phyloP scores from a whole-genome alignment of 2,113 vertebrate genomes.

The Apaloderma vittatum region DNA sequence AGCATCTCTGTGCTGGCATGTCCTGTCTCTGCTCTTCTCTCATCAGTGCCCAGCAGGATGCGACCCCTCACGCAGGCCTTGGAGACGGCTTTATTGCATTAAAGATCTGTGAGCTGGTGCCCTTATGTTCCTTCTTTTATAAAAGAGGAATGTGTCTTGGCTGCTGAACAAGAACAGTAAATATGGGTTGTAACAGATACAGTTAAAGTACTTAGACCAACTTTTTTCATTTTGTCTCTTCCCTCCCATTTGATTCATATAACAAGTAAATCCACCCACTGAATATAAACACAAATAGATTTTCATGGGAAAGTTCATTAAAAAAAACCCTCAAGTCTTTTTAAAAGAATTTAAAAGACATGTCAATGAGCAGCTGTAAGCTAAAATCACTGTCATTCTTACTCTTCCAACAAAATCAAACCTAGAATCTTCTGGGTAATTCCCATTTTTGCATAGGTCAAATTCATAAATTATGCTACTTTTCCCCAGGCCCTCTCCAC shows the following conservation, averaged over 20 bases:
- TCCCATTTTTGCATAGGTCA: slow-evolving; percentile 23
- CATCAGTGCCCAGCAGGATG: neutral
- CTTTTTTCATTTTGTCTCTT: slow-evolving; percentile 7
- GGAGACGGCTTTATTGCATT: neutral
- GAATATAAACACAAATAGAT: slow-evolving; percentile 51
- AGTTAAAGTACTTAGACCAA: slow-evolving; percentile 32
- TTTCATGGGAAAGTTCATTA: slow-evolving; percentile 53
- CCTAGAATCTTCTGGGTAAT: slow-evolving; percentile 1
- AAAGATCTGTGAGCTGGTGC: slow-evolving; percentile 23
- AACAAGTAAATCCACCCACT: slow-evolving; percentile 43
- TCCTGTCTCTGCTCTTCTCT: neutral
- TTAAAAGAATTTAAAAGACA: neutral
- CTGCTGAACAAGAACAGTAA: slow-evolving; percentile 40
- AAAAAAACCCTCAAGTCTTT: neutral
- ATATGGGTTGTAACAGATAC: slow-evolving; percentile 46
- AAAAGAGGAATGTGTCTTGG: slow-evolving; percentile 47
- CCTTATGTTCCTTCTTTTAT: slow-evolving; percentile 15
- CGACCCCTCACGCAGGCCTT: neutral
- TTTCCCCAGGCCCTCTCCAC: neutral
- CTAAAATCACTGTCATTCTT: neutral
- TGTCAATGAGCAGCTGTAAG: slow-evolving; percentile 9
- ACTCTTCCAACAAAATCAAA: neutral
- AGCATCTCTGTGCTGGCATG: neutral
- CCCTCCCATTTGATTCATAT: neutral
- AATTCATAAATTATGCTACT: neutral